Base-by-base conservation (phyloP, 2,113 vertebrate genomes). In the Oreotrochilus melanogaster region DNA sequence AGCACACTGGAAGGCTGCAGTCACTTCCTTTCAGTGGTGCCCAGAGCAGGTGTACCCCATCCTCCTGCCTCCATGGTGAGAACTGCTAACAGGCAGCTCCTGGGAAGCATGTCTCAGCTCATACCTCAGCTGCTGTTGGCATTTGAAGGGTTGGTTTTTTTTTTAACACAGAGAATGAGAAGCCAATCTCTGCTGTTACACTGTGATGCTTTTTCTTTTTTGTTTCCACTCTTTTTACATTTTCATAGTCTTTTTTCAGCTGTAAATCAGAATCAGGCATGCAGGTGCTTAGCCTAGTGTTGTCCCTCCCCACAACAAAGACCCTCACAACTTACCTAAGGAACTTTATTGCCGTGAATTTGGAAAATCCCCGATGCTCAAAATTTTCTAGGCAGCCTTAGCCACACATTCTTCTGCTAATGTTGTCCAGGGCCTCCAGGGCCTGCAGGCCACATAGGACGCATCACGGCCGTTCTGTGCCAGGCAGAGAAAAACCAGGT, bases 351-450 rank as follows among this genome's bases (percentile, higher is more conserved):
- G 1, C 33, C 3, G 2, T 4, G 25, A 42, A 31, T 56, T 42
- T 31, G 37, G 35, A 51, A 0, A 24, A 3, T 18, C 22, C 69
- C 35, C 2, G 4, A 31, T 7, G 6, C 42, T 50, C 31, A 57
- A 21, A 7, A 50, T n/a, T 30, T 30, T 14, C 37, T 1, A 1
- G 0, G 35, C 73, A 53, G 39, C 18, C 81, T 21, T 65, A 22
- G 5, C 47, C 16, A 50, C 7, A 3, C n/a, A 18, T 24, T 42
- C 45, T 43, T 54, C 39, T 1, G 5, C 80, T 35, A 14, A 25
- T 39, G 33, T 33, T 43, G 56, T 2, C 83, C 39, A 7, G 58
- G 67, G 83, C 79, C 51, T 81, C 42, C 21, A 28, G 1, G 4
- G n/a, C 10, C 39, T 12, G 31, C 56, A 27, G 91, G 53, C 56